Conservation (phyloP, 2,888 invertebrate genomes). For the Pinctada fucata region DNA sequence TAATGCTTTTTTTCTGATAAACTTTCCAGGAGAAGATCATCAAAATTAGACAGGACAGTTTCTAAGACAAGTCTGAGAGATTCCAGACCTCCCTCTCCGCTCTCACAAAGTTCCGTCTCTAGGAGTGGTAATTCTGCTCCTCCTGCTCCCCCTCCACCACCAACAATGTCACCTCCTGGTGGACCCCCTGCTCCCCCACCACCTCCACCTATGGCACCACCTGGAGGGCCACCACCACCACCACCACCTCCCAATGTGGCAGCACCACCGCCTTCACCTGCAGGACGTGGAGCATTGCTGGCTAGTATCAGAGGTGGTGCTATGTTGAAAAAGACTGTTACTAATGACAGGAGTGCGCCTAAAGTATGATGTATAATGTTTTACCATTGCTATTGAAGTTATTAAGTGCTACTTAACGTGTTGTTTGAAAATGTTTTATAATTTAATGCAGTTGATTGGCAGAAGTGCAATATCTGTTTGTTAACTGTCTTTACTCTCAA, state of each 20-base stretch:
- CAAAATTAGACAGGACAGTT: constrained; percentile 14
- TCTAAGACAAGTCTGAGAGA: constrained; percentile 3
- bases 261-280: constrained; percentile 34
- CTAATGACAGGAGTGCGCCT: constrained; percentile 65
- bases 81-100: neutral
- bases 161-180: constrained; percentile 10
- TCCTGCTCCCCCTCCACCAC: constrained; percentile 29
- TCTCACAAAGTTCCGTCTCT: constrained; percentile 7
- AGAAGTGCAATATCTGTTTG: no score
- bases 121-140: constrained; percentile 24
- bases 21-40: constrained; percentile 6
- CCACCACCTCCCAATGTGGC: constrained; percentile 35
- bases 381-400: no score
- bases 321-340: constrained; percentile 60
- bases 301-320: constrained; percentile 59
- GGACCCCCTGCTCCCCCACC: constrained; percentile 35
- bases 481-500: no score
- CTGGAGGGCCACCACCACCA: constrained; percentile 32
- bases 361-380: constrained; percentile 38
- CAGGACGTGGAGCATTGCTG: constrained; percentile 52
- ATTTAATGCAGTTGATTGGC: no score
- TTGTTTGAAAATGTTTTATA: no score
- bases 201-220: constrained; percentile 31
- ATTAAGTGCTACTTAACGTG: no score
- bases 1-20: constrained; percentile 9